Evolutionary conservation across 2,888 invertebrate genomes (phyloP).

Genomic region (Morinoia aosen): DNA sequence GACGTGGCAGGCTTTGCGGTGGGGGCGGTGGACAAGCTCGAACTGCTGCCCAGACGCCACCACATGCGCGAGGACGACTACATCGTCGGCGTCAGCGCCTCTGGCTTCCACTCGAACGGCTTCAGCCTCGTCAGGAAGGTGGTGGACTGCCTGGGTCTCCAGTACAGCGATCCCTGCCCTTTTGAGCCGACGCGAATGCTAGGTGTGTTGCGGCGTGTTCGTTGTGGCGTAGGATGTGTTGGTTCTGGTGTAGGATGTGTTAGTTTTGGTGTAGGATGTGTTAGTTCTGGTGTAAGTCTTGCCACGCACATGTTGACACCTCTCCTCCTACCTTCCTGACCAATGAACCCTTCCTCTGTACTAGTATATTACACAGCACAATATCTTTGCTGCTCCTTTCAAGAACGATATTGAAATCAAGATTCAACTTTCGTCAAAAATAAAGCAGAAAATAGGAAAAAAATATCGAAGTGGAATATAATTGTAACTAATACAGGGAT

Average conservation of each 20-base stretch:
- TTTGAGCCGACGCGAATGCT: slow-evolving; percentile 62
- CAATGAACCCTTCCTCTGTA: no score
- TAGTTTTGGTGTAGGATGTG: background rate
- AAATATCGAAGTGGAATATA: background rate
- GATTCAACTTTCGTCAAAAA: background rate
- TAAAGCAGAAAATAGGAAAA: background rate
- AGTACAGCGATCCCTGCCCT: slow-evolving; percentile 69
- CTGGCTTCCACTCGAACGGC: slow-evolving; percentile 95
- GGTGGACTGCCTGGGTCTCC: slow-evolving; percentile 78
- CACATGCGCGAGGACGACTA: slow-evolving; percentile 83
- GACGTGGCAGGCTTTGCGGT: slow-evolving; percentile 97
- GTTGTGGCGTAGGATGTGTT: background rate
- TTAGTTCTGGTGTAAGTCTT: no score
- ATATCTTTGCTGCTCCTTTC: background rate
- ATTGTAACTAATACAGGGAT: background rate
- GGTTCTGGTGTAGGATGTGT: no score
- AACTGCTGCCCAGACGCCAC: slow-evolving; percentile 79
- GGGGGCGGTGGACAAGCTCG: slow-evolving; percentile 86
- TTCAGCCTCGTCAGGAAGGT: slow-evolving; percentile 90
- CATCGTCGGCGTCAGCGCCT: slow-evolving; percentile 88
- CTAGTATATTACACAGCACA: no score
- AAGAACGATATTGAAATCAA: background rate
- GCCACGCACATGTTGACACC: no score
- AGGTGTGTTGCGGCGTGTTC: slow-evolving; percentile 56
- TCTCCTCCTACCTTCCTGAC: no score